phyloP scores from a whole-genome alignment of 2,113 vertebrate genomes.

The Pitta sordida region DNA sequence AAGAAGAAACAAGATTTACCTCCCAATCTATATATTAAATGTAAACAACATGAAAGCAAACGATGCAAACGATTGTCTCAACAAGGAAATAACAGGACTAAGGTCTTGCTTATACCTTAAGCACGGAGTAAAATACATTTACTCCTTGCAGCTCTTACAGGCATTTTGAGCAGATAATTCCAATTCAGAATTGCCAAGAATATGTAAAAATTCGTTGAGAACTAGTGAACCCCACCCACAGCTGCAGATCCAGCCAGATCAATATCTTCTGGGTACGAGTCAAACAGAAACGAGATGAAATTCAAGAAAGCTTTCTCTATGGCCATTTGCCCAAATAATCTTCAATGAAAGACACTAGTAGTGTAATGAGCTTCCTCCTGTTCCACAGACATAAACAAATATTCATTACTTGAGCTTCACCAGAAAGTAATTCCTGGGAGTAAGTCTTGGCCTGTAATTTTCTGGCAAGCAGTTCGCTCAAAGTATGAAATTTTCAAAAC shows the following conservation, averaged over 20 bases:
- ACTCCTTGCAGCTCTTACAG: background rate
- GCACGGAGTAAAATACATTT: background rate
- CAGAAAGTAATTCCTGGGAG: background rate
- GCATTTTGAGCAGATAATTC: background rate
- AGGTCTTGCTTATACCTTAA: background rate
- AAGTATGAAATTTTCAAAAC: slow-evolving; percentile 27
- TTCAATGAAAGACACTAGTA: background rate
- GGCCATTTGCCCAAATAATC: background rate
- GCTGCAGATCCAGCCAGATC: background rate
- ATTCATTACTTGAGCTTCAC: background rate
- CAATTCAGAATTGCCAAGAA: background rate
- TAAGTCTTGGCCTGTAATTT: background rate
- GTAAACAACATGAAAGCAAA: background rate
- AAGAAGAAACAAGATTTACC: background rate
- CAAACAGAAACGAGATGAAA: background rate
- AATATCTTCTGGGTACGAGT: background rate
- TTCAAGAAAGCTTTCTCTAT: background rate
- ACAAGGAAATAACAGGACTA: background rate
- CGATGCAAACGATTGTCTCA: background rate
- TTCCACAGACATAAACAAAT: background rate
- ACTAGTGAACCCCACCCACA: background rate
- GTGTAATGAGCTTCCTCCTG: background rate
- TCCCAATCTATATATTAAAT: background rate
- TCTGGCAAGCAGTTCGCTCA: background rate
- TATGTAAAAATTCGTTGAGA: background rate